Conservation (phyloP, 2,888 invertebrate species). For the Frankliniella fusca region DNA sequence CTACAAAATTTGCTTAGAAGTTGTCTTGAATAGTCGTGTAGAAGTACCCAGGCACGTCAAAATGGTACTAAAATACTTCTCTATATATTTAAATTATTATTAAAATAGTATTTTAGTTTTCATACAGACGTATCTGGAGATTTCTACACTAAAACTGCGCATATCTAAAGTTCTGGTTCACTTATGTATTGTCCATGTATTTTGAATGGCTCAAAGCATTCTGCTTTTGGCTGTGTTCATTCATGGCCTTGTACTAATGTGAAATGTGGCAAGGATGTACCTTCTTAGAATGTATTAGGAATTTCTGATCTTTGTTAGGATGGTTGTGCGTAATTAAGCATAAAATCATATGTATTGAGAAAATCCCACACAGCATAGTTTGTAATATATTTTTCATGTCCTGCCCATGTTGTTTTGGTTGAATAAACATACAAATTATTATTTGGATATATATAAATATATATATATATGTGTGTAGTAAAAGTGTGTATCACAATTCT, state of each 20-base stretch:
- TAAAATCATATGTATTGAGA: neutral
- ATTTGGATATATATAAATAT: neutral
- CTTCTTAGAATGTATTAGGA: slow-evolving; percentile 14
- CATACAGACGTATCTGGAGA: slow-evolving; percentile 1
- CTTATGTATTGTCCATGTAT: neutral
- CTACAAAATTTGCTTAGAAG: neutral
- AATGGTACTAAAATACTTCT: neutral
- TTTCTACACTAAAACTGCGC: slow-evolving; percentile 6
- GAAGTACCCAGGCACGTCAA: slow-evolving; percentile 18
- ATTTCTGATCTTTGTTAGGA: slow-evolving; percentile 8
- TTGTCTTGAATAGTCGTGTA: neutral
- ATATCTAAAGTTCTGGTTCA: neutral
- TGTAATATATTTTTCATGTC: slow-evolving; percentile 25
- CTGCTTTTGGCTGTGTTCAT: slow-evolving; percentile 16
- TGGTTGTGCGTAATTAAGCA: slow-evolving; percentile 1
- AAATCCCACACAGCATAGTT: slow-evolving; percentile 3
- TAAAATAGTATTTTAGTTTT: neutral
- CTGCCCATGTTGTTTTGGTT: slow-evolving; percentile 13
- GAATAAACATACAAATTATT: neutral
- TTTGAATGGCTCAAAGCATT: slow-evolving; percentile 20
- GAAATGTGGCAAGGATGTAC: slow-evolving; percentile 16
- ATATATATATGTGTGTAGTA: slow-evolving; percentile 7
- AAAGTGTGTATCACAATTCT: slow-evolving; percentile 17
- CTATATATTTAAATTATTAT: slow-evolving; percentile 4
- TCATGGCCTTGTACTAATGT: neutral